These are phyloP conservation scores for Drosophila rufa DNA, from an alignment of 1,140 invertebrate species.

Conservation along the genomic window DNA sequence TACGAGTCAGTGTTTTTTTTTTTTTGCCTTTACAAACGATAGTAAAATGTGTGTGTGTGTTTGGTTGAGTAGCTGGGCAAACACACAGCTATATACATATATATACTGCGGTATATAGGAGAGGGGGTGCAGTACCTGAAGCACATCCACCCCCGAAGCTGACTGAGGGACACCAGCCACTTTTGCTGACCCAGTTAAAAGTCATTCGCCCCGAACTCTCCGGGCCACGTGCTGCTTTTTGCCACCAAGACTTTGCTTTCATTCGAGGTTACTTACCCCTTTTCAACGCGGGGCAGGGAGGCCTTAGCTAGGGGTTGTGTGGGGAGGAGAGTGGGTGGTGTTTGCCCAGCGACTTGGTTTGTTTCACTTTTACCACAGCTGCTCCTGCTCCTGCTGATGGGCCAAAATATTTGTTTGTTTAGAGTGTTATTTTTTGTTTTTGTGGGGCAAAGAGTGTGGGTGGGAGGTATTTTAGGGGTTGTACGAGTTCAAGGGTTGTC, in stretches of 20 bases:
- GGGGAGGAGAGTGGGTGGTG: constrained; percentile 2
- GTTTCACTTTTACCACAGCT: constrained; percentile 37
- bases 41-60: constrained; percentile 63
- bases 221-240: constrained; percentile 44
- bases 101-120: constrained; percentile 9
- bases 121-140: constrained; percentile 23
- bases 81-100: background rate
- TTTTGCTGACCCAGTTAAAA: constrained; percentile 82
- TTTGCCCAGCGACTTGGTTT: constrained; percentile 49
- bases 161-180: constrained; percentile 40
- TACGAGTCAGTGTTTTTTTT: constrained; percentile 42
- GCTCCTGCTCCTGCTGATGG: constrained; percentile 18
- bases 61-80: constrained; percentile 38
- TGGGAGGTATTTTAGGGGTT: background rate
- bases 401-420: constrained; percentile 64
- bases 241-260: constrained; percentile 70
- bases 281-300: constrained; percentile 4
- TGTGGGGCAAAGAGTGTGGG: constrained; percentile 11
- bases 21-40: constrained; percentile 70
- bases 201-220: constrained; percentile 63
- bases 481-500: constrained; percentile 32
- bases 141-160: constrained; percentile 41
- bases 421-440: constrained; percentile 18
- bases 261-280: constrained; percentile 81
- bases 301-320: background rate